A percentile compares a stretch with the other conserved stretches of the same genome.
These are phyloP conservation scores for Nycticorax nycticorax DNA, from an alignment of 2,113 vertebrate genomes.

Conservation along the genomic window DNA sequence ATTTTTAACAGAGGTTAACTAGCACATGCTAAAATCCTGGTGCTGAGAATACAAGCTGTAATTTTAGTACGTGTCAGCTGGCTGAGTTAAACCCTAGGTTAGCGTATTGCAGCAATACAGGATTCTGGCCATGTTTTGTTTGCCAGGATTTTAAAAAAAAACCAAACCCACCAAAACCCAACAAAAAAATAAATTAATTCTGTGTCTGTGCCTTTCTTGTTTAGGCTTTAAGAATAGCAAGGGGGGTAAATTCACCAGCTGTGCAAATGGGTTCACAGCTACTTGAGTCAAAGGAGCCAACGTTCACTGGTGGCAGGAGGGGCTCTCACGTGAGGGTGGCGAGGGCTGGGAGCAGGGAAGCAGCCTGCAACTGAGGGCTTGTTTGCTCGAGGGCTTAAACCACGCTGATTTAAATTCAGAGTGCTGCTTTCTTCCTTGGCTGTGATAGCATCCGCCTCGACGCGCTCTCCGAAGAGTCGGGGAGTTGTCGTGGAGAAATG, in stretches of 20 bases:
- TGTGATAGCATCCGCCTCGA: neutral
- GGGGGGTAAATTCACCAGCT: neutral
- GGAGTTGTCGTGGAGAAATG: neutral
- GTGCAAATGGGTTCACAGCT: neutral
- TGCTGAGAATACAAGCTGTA: neutral
- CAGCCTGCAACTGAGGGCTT: neutral
- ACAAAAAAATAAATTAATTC: neutral
- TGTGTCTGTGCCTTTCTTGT: neutral
- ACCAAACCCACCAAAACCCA: too few relatives aligned
- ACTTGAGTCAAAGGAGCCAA: accelerated
- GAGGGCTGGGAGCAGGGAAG: neutral
- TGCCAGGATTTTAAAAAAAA: neutral
- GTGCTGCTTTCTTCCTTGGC: neutral
- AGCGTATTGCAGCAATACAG: neutral
- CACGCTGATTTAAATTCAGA: neutral
- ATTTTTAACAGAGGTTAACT: neutral
- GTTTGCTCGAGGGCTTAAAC: neutral
- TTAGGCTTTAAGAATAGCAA: neutral
- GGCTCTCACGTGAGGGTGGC: neutral
- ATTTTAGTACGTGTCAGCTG: neutral
- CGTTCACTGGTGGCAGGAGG: neutral
- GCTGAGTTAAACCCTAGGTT: neutral
- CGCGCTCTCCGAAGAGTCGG: neutral
- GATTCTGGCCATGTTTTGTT: neutral
- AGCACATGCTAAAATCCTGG: neutral